Base-by-base conservation (phyloP, 2,113 vertebrate species). In the Spilogale gracilis region DNA sequence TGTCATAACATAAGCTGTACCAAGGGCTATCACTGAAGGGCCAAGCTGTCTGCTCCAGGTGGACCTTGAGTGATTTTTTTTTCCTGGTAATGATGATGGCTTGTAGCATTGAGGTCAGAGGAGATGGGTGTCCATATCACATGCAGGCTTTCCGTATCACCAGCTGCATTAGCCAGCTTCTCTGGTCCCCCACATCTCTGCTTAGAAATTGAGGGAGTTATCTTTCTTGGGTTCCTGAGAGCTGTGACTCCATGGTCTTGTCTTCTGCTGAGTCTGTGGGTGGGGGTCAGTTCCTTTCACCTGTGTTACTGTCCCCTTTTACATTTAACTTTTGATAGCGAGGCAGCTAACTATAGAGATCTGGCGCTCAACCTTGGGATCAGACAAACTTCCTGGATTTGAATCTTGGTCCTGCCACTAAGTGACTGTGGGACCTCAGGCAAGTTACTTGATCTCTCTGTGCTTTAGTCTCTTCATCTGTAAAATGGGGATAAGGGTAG, bases 401-500 rank as follows among this genome's bases (percentile, higher is more conserved):
- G 48, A 87, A 92, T 88, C 21, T 67, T 83, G n/a, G 69, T 83
- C 89, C 27, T 82, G 50, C 1, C 61, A 30, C 45, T 38, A 25
- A 32, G 7, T 76, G 80, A 2, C 25, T 89, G 3, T 50, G 25
- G 71, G 86, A 32, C 25, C 13, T 91, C 48, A 54, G 52, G 60
- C 50, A 95, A 84, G 13, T 43, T 65, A 71, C 71, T 89, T 71
- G 50, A 74, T 43, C n/a, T 93, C 74, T 94, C 58, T 61, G 71
- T 81, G 38, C 73, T 48, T 82, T 6, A 11, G n/a, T 84, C 7
- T 2, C 45, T 79, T 80, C n/a, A 38, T 74, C 45, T 91, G 5
- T 52, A 45, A 76, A 61, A 54, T 60, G 52, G 11, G 3, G 30
- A 25, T 76, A 50, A 58, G 14, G 20, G 38, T n/a, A 69, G 21